Evolutionary conservation across 2,797 vertebrate species (phyloP).

Genomic region (Potorous gilbertii): DNA sequence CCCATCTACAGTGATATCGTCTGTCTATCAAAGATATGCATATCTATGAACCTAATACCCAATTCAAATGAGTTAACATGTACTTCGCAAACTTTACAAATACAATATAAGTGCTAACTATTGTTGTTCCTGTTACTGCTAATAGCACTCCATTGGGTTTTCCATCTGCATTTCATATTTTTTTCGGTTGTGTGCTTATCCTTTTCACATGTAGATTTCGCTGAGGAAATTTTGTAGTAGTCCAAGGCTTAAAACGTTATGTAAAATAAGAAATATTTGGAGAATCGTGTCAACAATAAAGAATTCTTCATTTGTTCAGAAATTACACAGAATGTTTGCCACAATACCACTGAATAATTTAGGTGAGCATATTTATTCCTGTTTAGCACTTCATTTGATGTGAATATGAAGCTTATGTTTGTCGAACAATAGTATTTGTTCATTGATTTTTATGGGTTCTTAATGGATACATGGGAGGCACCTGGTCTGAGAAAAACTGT

Average conservation of each 20-base stretch:
- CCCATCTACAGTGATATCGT: neutral
- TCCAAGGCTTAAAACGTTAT: neutral
- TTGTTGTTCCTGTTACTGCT: neutral
- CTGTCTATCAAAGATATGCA: neutral
- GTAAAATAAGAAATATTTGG: neutral
- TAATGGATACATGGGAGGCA: neutral
- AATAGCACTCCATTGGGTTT: neutral
- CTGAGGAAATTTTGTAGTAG: neutral
- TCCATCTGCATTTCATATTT: neutral
- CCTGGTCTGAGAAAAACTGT: neutral
- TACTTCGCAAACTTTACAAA: neutral
- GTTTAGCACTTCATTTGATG: neutral
- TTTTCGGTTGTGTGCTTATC: neutral
- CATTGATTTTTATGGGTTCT: neutral
- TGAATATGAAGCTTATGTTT: neutral
- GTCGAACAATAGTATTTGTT: neutral
- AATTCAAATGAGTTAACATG: neutral
- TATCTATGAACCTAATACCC: neutral
- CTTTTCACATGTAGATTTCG: neutral
- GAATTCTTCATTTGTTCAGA: neutral
- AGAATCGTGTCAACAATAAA: neutral
- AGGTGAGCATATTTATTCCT: neutral
- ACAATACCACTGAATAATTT: neutral
- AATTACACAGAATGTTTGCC: neutral
- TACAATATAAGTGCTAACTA: neutral